Evolutionary conservation across 2,888 invertebrate species (phyloP).

Genomic region (Noctua janthe): DNA sequence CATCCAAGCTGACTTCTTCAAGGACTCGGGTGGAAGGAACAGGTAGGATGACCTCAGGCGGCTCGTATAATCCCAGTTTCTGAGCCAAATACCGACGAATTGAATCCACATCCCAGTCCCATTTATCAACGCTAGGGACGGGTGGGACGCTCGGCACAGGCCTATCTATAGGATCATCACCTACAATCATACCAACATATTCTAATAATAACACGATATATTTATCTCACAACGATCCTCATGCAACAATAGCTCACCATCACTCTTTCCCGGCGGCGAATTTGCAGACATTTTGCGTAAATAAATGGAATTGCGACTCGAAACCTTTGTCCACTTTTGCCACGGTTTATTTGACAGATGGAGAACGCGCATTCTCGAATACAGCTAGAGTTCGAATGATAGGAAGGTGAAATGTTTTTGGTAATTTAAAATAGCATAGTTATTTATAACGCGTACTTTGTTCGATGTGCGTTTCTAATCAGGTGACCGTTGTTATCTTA

Average conservation of each 20-base stretch:
- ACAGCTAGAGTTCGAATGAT: slow-evolving; percentile 56
- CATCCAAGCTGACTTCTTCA: slow-evolving; percentile 93
- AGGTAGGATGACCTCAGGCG: slow-evolving; percentile 76
- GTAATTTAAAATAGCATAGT: slow-evolving; percentile 8
- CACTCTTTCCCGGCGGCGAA: slow-evolving; percentile 86
- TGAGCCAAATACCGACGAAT: slow-evolving; percentile 92
- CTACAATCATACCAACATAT: slow-evolving; percentile 73
- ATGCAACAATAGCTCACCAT: slow-evolving; percentile 75
- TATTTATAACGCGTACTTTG: slow-evolving; percentile 59
- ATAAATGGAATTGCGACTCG: slow-evolving; percentile 83
- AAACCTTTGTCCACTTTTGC: slow-evolving; percentile 82
- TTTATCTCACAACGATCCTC: slow-evolving; percentile 14
- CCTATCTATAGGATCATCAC: slow-evolving; percentile 76
- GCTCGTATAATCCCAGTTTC: slow-evolving; percentile 91
- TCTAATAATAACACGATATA: slow-evolving; percentile 46
- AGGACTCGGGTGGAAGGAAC: slow-evolving; percentile 88
- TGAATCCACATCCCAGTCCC: slow-evolving; percentile 91
- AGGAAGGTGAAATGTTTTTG: slow-evolving; percentile 1
- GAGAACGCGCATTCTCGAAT: slow-evolving; percentile 80
- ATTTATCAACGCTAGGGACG: slow-evolving; percentile 13
- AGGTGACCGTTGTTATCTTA: neutral
- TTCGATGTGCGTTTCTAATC: slow-evolving; percentile 30
- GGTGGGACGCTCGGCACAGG: slow-evolving; percentile 76
- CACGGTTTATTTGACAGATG: slow-evolving; percentile 84
- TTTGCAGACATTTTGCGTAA: slow-evolving; percentile 86